A percentile compares a stretch with the other conserved stretches of the same genome.
These are phyloP conservation scores for Pimephales promelas DNA, from an alignment of 2,113 vertebrate species.

Conservation along the genomic window DNA sequence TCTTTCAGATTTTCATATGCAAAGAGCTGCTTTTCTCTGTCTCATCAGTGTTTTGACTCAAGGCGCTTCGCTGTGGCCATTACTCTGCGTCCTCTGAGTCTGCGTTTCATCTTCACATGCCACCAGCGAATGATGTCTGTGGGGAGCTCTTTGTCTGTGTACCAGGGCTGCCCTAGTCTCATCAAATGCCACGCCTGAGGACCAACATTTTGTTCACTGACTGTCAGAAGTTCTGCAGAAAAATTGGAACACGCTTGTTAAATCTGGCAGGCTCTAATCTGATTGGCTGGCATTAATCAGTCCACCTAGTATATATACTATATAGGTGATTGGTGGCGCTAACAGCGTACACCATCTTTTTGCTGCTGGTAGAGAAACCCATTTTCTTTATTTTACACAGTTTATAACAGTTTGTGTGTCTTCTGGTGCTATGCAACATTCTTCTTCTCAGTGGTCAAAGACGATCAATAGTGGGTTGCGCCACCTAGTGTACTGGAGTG, in stretches of 20 bases:
- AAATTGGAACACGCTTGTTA: background rate
- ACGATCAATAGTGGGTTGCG: no score
- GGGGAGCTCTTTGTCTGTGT: background rate
- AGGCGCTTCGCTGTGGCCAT: conserved; percentile 33
- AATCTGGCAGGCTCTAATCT: background rate
- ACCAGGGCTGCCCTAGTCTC: background rate
- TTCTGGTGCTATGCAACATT: no score
- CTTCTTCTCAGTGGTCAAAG: no score
- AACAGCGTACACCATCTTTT: no score
- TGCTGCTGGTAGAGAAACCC: no score
- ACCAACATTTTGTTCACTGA: background rate
- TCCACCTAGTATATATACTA: no score
- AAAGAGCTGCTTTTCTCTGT: background rate
- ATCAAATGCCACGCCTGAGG: background rate
- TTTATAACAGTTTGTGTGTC: no score
- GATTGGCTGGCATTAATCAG: background rate
- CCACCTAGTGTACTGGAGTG: no score
- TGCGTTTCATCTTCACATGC: conserved; percentile 1
- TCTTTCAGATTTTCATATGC: background rate
- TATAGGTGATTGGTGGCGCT: no score
- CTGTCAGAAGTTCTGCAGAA: background rate
- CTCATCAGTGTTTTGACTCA: conserved; percentile 11
- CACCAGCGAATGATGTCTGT: background rate
- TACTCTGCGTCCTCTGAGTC: conserved; percentile 7
- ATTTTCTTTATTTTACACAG: no score